phyloP scores from a whole-genome alignment of 2,888 invertebrate species.

The Chymomyza caudatula region DNA sequence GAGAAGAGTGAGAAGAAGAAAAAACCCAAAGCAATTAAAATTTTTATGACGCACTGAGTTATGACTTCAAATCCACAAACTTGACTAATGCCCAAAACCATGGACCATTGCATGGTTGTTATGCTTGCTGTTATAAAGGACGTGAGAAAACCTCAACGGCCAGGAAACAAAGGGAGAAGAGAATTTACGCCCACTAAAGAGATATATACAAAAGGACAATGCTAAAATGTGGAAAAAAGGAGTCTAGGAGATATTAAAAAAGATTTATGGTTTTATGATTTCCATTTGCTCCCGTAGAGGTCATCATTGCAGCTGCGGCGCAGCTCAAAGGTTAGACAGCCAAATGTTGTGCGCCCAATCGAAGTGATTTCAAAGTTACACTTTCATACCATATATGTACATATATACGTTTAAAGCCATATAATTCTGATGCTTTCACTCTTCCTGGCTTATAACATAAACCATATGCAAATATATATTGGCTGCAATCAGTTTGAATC shows the following conservation, averaged over 20 bases:
- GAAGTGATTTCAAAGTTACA: no score
- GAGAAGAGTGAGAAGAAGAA: slow-evolving; percentile 8
- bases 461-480: neutral
- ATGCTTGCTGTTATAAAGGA: slow-evolving; percentile 34
- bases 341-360: neutral
- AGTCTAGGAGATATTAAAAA: slow-evolving; percentile 56
- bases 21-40: slow-evolving; percentile 71
- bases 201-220: slow-evolving; percentile 26
- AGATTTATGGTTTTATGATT: slow-evolving; percentile 69
- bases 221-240: slow-evolving; percentile 16
- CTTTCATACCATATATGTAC: no score
- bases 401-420: no score
- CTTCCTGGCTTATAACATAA: neutral
- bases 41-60: slow-evolving; percentile 74
- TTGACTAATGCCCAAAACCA: slow-evolving; percentile 61
- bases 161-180: slow-evolving; percentile 3
- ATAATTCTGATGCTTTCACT: neutral
- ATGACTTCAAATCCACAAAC: slow-evolving; percentile 71
- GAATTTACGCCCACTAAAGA: slow-evolving; percentile 59
- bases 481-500: neutral
- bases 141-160: slow-evolving; percentile 53
- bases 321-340: neutral
- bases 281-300: slow-evolving; percentile 27
- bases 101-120: neutral
- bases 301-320: neutral